These are phyloP conservation scores for Gambelia wislizenii DNA, from an alignment of 2,797 vertebrate genomes.

Conservation along the genomic window DNA sequence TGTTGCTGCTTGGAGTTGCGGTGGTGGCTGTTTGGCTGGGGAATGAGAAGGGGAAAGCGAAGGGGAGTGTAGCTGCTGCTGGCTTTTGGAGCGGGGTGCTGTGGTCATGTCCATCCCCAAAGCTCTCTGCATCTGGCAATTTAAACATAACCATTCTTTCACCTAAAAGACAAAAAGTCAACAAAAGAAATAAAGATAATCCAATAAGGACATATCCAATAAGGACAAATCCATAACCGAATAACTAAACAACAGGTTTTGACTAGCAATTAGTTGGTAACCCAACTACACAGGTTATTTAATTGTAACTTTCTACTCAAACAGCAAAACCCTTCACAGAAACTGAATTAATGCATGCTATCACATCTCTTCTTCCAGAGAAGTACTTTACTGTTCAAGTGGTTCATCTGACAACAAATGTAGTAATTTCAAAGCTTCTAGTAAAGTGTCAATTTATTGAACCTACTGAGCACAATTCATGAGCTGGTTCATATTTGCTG, in stretches of 20 bases:
- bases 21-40: slow-evolving; percentile 86
- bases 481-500: not conserved
- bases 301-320: not conserved
- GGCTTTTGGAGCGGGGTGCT: slow-evolving; percentile 94
- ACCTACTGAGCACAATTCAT: not conserved
- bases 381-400: not conserved
- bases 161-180: slow-evolving; percentile 82
- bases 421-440: not conserved
- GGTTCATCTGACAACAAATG: not conserved
- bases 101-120: slow-evolving; percentile 99
- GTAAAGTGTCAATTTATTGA: not conserved
- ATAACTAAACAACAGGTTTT: not conserved
- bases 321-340: not conserved
- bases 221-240: too few species aligned
- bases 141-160: slow-evolving; percentile 98
- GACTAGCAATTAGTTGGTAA: not conserved
- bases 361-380: not conserved
- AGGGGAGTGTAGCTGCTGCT: slow-evolving; percentile 95
- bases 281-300: not conserved
- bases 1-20: slow-evolving; percentile 67
- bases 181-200: slow-evolving; percentile 14
- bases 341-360: not conserved
- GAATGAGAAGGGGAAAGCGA: slow-evolving; percentile 81
- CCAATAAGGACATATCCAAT: slow-evolving; percentile 5
- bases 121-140: slow-evolving; percentile 99